Base-by-base conservation (phyloP, 2,888 invertebrate species). In the Germaria angustata region DNA sequence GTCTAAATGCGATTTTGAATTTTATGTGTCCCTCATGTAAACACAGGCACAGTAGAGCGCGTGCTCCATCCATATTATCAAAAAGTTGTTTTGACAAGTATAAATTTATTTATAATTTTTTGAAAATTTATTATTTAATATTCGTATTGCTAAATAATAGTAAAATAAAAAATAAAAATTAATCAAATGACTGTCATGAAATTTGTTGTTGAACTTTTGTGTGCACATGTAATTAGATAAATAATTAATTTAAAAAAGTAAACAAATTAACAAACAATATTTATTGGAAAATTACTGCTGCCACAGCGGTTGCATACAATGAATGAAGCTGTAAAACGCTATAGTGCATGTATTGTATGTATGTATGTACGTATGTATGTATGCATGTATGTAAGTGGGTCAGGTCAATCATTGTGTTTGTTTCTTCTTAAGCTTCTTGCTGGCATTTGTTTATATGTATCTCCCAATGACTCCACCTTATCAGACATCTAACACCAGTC, bases 1-100 rank as follows among this genome's bases (percentile, higher is more conserved):
- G 46, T n/a, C 36, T 34, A 51, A 61, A 28, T 7, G 17, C 3
- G 32, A 6, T 13, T 15, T 51, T 72, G 17, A 72, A 72, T 63
- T 53, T 4, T 22, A 32, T 63, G 11, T 44, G 53, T 63, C 63
- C 41, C 41, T 6, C 36, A 36, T 20, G 24, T 28, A 41, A 59
- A n/a, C 15, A 41, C 11, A n/a, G 2, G 15, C 1, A 6, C 59
- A 61, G 15, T 39, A n/a, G 39, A 41, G 22, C 24, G 61, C 61
- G 61, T 61, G 61, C 41, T 28, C n/a, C n/a, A n/a, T n/a, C n/a
- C n/a, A 6, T 28, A 28, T 68, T 76, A 46, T 59, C 65, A 59
- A 76, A 76, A 41, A 68, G 41, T 41, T 2, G 59, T 69, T 77
- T 77, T 77, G 69, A 69, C 77, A 69, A 59, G 59, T 77, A 68